These are phyloP conservation scores for Athalia rosae DNA, from an alignment of 2,888 invertebrate genomes.

Conservation along the genomic window DNA sequence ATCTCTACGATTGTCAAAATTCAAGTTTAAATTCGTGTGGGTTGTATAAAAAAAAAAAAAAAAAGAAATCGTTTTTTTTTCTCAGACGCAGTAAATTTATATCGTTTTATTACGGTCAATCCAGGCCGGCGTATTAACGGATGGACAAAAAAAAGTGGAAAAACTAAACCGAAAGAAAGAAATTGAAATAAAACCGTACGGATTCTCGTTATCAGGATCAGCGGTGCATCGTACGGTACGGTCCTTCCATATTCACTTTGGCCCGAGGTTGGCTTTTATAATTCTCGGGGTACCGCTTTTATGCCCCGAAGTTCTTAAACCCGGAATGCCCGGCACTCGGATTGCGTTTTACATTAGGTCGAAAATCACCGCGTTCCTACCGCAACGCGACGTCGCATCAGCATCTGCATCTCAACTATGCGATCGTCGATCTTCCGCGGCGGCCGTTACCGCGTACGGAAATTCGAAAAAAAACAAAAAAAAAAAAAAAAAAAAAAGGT, in stretches of 20 bases:
- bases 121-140: constrained; percentile 39
- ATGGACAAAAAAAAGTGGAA: constrained; percentile 23
- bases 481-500: too few relatives aligned
- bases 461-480: too few relatives aligned
- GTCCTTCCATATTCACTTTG: background rate
- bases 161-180: background rate
- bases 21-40: too few relatives aligned
- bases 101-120: constrained; percentile 39
- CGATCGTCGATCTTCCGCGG: too few relatives aligned
- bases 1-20: too few relatives aligned
- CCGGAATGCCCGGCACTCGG: constrained; percentile 7
- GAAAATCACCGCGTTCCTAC: background rate
- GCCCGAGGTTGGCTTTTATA: background rate
- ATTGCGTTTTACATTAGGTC: constrained; percentile 11
- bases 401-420: too few relatives aligned
- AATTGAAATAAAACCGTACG: background rate
- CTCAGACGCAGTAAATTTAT: constrained; percentile 27
- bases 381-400: too few relatives aligned
- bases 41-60: too few relatives aligned
- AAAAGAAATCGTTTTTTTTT: too few relatives aligned
- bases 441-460: too few relatives aligned
- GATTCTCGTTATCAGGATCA: constrained; percentile 4
- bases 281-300: background rate
- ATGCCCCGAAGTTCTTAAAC: background rate
- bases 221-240: background rate